phyloP scores from a whole-genome alignment of 2,113 vertebrate species.

The Pachyramphus minor region DNA sequence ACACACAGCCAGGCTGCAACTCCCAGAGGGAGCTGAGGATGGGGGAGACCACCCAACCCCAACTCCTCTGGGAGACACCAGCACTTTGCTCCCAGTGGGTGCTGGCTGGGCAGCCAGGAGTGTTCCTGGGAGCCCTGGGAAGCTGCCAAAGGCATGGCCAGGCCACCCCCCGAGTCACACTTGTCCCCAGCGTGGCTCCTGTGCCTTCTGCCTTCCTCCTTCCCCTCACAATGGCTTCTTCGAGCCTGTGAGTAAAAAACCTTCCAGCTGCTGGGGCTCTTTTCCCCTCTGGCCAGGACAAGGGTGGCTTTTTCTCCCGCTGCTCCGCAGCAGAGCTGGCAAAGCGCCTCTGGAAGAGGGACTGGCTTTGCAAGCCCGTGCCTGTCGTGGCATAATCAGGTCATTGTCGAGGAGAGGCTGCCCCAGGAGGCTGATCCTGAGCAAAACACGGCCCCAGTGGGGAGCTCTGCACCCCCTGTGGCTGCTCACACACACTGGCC shows the following conservation, averaged over 20 bases:
- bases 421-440: background rate
- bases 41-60: background rate
- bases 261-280: background rate
- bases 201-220: background rate
- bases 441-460: background rate
- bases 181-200: background rate
- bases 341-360: background rate
- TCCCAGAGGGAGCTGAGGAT: background rate
- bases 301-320: background rate
- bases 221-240: background rate
- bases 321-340: background rate
- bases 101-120: rapidly evolving
- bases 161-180: background rate
- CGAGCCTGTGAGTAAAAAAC: background rate
- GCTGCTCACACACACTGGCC: background rate
- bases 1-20: rapidly evolving
- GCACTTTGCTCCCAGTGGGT: background rate
- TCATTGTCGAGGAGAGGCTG: background rate
- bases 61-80: background rate
- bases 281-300: background rate
- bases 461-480: background rate
- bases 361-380: background rate
- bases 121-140: rapidly evolving
- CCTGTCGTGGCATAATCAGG: constrained; percentile 2
- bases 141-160: background rate